Evolutionary conservation across 1,140 invertebrate genomes (phyloP).

Genomic region (Helicoverpa armigera): DNA sequence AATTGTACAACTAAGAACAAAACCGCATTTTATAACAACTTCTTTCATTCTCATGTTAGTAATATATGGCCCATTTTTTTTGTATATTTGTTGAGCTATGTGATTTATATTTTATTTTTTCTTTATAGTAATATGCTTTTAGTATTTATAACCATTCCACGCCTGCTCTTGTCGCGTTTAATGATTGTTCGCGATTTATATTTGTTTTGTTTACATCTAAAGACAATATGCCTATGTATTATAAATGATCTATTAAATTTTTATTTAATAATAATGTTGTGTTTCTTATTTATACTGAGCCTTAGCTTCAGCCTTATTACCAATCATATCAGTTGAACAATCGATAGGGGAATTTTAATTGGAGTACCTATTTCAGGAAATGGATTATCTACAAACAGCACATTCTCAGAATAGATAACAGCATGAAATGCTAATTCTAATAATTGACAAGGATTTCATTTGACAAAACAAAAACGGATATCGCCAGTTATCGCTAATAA

Average conservation of each 20-base stretch:
- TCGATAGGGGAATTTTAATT: too few species aligned
- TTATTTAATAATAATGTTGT: slow-evolving; percentile 41
- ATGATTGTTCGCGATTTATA: slow-evolving; percentile 54
- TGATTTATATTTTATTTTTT: background rate
- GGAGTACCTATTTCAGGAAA: too few species aligned
- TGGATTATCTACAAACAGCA: too few species aligned
- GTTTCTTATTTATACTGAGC: background rate
- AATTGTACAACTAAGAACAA: slow-evolving; percentile 7
- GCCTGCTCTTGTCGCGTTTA: slow-evolving; percentile 46
- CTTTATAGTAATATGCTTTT: background rate
- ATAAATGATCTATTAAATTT: slow-evolving; percentile 68
- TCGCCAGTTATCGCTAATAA: too few species aligned
- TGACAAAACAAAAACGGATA: too few species aligned
- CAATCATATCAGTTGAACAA: too few species aligned
- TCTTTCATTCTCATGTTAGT: slow-evolving; percentile 14
- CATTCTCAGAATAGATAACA: too few species aligned
- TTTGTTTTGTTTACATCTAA: slow-evolving; percentile 59
- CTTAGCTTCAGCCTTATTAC: too few species aligned
- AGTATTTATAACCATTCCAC: slow-evolving; percentile 55
- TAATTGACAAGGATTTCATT: too few species aligned
- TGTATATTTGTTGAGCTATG: background rate
- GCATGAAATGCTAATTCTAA: too few species aligned
- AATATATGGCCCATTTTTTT: slow-evolving; percentile 11
- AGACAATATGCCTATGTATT: slow-evolving; percentile 70
- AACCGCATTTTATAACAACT: slow-evolving; percentile 19